A percentile compares a stretch with the other conserved stretches of the same genome.
Conservation (phyloP, 2,797 vertebrate species). For the Pantherophis alleghaniensis region DNA sequence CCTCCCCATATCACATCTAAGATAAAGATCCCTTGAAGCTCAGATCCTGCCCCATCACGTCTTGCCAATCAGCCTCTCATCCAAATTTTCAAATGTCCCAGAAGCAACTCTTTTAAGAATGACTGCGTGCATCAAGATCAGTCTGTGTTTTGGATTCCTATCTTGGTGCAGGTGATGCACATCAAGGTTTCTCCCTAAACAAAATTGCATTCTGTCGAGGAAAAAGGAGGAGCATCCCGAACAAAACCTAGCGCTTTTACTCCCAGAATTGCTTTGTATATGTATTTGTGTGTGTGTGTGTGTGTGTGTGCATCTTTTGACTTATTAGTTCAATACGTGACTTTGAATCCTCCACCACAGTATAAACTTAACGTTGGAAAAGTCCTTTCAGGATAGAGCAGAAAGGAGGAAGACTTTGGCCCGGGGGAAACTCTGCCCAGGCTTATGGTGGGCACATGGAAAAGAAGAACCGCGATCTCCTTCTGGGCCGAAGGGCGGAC, state of each 20-base stretch:
- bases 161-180: not conserved
- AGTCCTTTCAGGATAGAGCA: not conserved
- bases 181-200: too few relatives aligned
- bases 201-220: not conserved
- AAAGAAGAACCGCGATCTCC: not conserved
- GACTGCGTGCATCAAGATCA: not conserved
- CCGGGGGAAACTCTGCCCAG: not conserved
- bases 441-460: too few relatives aligned
- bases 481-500: not conserved
- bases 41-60: not conserved
- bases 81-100: not conserved
- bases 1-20: too few relatives aligned
- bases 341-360: not conserved
- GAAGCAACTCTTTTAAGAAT: not conserved
- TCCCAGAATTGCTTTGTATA: not conserved
- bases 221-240: not conserved
- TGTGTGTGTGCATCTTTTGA: not conserved
- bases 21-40: not conserved
- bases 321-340: not conserved
- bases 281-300: not conserved
- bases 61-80: not conserved
- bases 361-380: not conserved
- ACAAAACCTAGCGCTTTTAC: not conserved
- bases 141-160: not conserved
- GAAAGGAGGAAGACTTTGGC: not conserved